Evolutionary conservation across 1,140 invertebrate species (phyloP).

Genomic region (Hetaerina americana): DNA sequence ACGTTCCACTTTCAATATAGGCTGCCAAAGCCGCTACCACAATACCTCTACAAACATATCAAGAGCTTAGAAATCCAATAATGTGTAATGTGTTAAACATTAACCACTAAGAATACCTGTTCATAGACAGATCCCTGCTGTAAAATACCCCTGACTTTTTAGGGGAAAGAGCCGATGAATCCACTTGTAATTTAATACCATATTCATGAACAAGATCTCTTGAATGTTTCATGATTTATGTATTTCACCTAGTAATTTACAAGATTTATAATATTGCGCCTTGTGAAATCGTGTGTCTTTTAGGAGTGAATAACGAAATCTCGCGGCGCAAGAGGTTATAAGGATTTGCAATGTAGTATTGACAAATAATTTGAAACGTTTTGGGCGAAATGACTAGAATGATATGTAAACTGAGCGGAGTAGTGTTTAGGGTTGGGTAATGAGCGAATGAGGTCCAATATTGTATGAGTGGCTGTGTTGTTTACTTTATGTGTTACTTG

Average conservation of each 20-base stretch:
- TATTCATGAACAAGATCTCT: not conserved
- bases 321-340: not conserved
- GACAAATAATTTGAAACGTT: too few species aligned
- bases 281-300: not conserved
- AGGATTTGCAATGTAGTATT: too few species aligned
- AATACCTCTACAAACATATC: not conserved
- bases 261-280: not conserved
- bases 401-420: too few species aligned
- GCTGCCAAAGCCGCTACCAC: not conserved
- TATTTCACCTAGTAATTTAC: not conserved
- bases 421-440: too few species aligned
- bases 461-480: too few species aligned
- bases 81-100: too few species aligned
- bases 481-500: too few species aligned
- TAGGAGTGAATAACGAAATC: not conserved
- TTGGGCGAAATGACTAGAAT: too few species aligned
- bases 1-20: constrained; percentile 8
- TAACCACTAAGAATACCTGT: not conserved
- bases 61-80: not conserved
- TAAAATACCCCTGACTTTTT: not conserved
- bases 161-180: not conserved
- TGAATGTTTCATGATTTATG: not conserved
- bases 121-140: not conserved
- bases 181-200: not conserved
- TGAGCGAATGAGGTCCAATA: too few species aligned